Conservation (phyloP, 1,140 invertebrate species). For the Drosophila triauraria region DNA sequence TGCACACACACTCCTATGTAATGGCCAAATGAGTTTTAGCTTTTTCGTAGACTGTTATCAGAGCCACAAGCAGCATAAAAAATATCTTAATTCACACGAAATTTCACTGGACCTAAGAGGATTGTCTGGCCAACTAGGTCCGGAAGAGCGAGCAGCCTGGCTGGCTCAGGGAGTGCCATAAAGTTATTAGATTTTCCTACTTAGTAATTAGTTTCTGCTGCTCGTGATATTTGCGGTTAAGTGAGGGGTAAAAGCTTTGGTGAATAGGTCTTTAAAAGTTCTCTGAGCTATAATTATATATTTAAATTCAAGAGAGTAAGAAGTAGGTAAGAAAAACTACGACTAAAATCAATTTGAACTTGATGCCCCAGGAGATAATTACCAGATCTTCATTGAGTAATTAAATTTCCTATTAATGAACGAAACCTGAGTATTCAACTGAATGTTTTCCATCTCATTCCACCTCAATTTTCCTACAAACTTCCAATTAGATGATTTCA, state of each 20-base stretch:
- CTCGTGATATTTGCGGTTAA: slow-evolving; percentile 33
- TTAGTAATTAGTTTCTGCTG: slow-evolving; percentile 58
- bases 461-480: neutral
- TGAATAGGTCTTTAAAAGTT: neutral
- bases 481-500: slow-evolving; percentile 1
- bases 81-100: slow-evolving; percentile 76
- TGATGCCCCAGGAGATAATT: too few species aligned
- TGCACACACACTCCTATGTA: slow-evolving; percentile 6
- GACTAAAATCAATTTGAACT: neutral
- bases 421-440: neutral
- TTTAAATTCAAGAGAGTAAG: neutral
- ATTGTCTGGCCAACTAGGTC: slow-evolving; percentile 42
- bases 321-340: too few species aligned
- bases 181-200: slow-evolving; percentile 55
- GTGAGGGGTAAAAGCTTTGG: neutral
- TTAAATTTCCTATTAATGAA: neutral
- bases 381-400: neutral
- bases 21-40: slow-evolving; percentile 45
- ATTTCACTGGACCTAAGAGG: slow-evolving; percentile 59
- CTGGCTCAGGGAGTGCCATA: slow-evolving; percentile 30
- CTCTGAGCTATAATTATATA: neutral
- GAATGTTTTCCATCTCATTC: neutral
- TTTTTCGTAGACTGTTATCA: slow-evolving; percentile 30
- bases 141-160: slow-evolving; percentile 10
- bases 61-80: slow-evolving; percentile 28